Conservation (phyloP, 2,113 vertebrate genomes). For the Pycnonotus jocosus region DNA sequence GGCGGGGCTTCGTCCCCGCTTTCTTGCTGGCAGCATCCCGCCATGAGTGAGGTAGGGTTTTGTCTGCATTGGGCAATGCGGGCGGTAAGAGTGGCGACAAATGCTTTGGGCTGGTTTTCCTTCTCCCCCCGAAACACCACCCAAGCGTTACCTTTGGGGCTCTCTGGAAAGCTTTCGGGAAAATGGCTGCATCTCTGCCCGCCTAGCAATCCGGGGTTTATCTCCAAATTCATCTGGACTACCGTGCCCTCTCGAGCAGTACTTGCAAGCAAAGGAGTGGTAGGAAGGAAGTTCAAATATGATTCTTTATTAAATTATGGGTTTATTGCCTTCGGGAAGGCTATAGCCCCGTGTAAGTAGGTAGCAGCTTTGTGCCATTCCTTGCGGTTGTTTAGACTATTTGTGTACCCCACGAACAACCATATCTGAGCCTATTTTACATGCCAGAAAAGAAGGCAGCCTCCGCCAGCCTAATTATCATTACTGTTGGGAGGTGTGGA, state of each 20-base stretch:
- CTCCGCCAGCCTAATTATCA: not conserved
- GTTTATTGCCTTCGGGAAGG: not conserved
- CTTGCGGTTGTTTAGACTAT: not conserved
- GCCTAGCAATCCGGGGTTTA: not conserved
- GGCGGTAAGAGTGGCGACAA: not conserved
- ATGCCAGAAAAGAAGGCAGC: not conserved
- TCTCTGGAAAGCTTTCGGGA: not conserved
- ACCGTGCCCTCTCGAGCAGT: not conserved
- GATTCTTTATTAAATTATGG: not conserved
- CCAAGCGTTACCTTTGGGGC: not conserved
- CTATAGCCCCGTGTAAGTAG: not conserved
- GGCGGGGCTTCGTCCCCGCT: not conserved
- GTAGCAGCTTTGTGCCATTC: not conserved
- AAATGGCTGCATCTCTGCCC: not conserved
- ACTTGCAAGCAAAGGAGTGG: not conserved
- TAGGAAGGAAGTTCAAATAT: not conserved
- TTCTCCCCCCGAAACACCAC: not conserved
- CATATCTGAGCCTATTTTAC: not conserved
- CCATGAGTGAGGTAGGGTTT: not conserved
- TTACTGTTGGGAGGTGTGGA: not conserved
- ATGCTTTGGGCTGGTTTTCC: not conserved
- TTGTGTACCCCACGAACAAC: not conserved
- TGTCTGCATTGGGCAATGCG: not conserved
- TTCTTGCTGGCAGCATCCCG: not conserved
- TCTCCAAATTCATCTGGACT: not conserved